Conservation (phyloP, 2,888 invertebrate species). For the Brachyptera risi region DNA sequence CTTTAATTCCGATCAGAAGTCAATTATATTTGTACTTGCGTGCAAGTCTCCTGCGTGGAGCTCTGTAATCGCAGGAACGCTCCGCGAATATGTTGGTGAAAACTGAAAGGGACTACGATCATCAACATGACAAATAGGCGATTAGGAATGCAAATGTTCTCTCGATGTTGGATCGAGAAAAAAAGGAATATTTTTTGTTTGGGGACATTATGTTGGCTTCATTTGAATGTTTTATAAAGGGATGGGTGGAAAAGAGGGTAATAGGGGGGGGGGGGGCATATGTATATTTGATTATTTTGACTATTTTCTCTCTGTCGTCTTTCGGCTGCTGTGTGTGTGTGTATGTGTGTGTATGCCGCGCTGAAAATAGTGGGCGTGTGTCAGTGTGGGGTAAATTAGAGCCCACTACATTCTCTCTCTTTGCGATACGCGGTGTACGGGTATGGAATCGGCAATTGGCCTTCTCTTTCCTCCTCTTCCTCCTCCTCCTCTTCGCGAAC, state of each 20-base stretch:
- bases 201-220: neutral
- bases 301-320: neutral
- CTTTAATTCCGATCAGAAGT: no score
- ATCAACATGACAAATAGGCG: neutral
- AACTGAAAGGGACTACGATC: neutral
- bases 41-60: no score
- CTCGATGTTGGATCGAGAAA: neutral
- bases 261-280: neutral
- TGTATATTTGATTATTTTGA: neutral
- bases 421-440: neutral
- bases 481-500: no score
- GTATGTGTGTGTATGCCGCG: no score
- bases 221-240: no score
- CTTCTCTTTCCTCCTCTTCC: neutral
- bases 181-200: neutral
- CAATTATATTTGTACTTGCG: no score
- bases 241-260: no score
- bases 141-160: neutral
- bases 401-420: neutral
- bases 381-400: neutral
- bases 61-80: neutral
- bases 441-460: conserved; percentile 2
- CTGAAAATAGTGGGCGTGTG: neutral
- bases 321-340: neutral
- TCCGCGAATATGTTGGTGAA: neutral